phyloP scores from a whole-genome alignment of 2,888 invertebrate genomes.

The Amiota mariae region DNA sequence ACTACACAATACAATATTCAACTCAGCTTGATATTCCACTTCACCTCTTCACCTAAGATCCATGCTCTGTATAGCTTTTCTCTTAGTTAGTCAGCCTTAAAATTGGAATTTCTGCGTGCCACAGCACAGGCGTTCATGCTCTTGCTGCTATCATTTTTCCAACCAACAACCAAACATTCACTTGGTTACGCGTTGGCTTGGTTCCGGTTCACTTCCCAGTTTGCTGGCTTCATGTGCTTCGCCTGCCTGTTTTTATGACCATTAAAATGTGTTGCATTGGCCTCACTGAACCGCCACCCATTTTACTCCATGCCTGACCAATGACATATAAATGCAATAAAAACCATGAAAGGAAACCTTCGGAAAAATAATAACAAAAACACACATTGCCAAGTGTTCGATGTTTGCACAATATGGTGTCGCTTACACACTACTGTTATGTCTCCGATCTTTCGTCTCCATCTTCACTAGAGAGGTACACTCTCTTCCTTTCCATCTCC shows the following conservation, averaged over 20 bases:
- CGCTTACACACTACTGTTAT: no score
- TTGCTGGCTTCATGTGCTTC: slow-evolving; percentile 45
- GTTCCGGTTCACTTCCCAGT: neutral
- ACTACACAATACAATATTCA: neutral
- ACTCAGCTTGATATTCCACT: no score
- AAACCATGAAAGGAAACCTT: slow-evolving; percentile 36
- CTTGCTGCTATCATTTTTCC: no score
- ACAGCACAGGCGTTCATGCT: no score
- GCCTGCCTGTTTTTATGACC: slow-evolving; percentile 61
- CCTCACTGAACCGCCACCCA: neutral
- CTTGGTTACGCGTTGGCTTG: neutral
- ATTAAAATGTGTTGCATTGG: slow-evolving; percentile 23
- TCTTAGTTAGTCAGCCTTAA: slow-evolving; percentile 62
- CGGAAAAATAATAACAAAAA: slow-evolving; percentile 40
- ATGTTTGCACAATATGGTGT: slow-evolving; percentile 58
- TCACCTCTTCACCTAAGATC: slow-evolving; percentile 14
- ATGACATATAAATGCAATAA: slow-evolving; percentile 62
- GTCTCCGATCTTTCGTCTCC: no score
- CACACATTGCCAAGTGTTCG: slow-evolving; percentile 63
- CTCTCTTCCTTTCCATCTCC: no score
- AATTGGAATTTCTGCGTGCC: slow-evolving; percentile 53
- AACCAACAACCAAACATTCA: neutral
- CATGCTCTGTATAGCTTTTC: slow-evolving; percentile 56
- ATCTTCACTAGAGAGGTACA: no score
- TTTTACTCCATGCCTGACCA: slow-evolving; percentile 33